Conservation (phyloP, 1,140 invertebrate species). For the Lamellibrachia luymesi region DNA sequence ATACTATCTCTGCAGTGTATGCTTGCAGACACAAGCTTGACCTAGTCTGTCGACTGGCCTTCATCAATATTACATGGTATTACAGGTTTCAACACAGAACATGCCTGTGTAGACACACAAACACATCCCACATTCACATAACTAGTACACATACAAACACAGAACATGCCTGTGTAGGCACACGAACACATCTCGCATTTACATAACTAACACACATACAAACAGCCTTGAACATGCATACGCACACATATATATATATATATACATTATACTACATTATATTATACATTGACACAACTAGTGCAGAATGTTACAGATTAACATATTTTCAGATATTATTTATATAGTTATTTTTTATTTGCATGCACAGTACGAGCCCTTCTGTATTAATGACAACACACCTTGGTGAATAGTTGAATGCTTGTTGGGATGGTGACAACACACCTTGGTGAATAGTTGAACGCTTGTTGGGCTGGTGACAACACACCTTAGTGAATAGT, state of each 20-base stretch:
- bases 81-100: neutral
- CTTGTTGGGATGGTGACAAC: neutral
- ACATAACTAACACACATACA: neutral
- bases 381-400: neutral
- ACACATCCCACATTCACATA: neutral
- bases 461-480: neutral
- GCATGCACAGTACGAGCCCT: neutral
- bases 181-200: neutral
- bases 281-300: neutral
- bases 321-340: neutral
- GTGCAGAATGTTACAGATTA: neutral
- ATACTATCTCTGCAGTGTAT: neutral
- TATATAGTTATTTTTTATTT: neutral
- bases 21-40: neutral
- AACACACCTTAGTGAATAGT: neutral
- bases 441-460: neutral
- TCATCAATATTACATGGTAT: neutral
- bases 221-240: neutral
- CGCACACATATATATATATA: too few relatives aligned
- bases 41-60: neutral
- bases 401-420: neutral
- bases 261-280: too few relatives aligned
- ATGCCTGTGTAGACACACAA: neutral
- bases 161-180: neutral
- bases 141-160: neutral